Evolutionary conservation across 1,140 invertebrate species (phyloP), one percentile per base, ranked within the genome.

Genomic region (Agrypnia vestita): DNA sequence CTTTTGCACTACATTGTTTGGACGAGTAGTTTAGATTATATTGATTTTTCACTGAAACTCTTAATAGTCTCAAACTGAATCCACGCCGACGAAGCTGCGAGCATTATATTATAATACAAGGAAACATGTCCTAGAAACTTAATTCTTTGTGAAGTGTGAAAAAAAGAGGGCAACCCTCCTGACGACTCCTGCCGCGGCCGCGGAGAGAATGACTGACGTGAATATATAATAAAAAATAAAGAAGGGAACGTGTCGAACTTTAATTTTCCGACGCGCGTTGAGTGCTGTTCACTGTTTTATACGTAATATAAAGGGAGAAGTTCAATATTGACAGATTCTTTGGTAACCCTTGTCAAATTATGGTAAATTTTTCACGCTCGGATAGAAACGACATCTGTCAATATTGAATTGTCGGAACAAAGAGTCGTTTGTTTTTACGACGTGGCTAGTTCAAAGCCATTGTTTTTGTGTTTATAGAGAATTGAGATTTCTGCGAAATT

Each of bases 301-400:
- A 76, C 19, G 72, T 49, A 80, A 76, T 78, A 69, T 81, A 76
- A 71, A 55, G 56, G 46, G 56, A 71, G 56, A 71, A 61, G 80
- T 81, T 77, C 75, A 81, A 78, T 81, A 81, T 81, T 81, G 80
- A 81, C 80, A 81, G 80, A 81, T 81, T 81, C 71, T 49, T 64
- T 67, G 69, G 75, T 62, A 72, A 81, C 80, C 80, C 80, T 78
- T 81, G 80, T 81, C 80, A 81, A 81, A 81, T 81, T 81, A 81
- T 78, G 55, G 69, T 53, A 76, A 81, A 81, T 71, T 81, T 74
- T 78, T 69, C 44, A 35, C 73, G 46, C 72, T 59, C 15, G 56
- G 44, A 49, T 47, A 56, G 76, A 71, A 43, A 55, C 56, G 76
- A 77, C 76, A 69, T 77, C 62, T 61, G 76, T 53, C 55, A 69